These are phyloP conservation scores for Xenentodon cancila DNA, from an alignment of 2,797 vertebrate species.

Conservation along the genomic window DNA sequence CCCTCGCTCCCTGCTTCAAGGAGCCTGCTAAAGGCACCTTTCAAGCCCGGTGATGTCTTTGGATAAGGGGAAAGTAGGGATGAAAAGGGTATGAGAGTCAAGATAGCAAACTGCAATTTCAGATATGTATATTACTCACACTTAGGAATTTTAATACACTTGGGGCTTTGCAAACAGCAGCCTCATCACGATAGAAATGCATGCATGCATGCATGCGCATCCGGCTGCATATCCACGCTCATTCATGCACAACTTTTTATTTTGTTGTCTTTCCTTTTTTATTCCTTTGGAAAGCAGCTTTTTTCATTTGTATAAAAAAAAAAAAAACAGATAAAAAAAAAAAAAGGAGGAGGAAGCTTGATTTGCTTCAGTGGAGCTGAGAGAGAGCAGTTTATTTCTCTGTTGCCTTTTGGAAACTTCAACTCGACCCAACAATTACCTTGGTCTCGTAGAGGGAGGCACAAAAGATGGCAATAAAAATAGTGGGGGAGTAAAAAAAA, in stretches of 20 bases:
- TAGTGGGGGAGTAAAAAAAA: background rate
- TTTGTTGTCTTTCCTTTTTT: background rate
- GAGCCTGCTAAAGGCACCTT: conserved; percentile 89
- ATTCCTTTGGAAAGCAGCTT: conserved; percentile 15
- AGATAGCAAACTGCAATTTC: conserved; percentile 63
- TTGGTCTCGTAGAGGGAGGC: conserved; percentile 40
- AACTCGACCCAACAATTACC: conserved; percentile 67
- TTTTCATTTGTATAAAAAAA: conserved; percentile 1
- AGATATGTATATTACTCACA: conserved; percentile 66
- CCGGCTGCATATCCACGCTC: conserved; percentile 23
- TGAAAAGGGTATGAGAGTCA: conserved; percentile 39
- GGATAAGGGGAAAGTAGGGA: conserved; percentile 56
- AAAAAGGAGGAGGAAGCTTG: conserved; percentile 13
- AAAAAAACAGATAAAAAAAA: too few species aligned
- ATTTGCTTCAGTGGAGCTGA: conserved; percentile 40
- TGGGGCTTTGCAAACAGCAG: conserved; percentile 28
- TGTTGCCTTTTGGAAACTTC: conserved; percentile 46
- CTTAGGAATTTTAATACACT: conserved; percentile 45
- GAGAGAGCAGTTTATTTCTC: conserved; percentile 12
- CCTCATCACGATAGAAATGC: conserved; percentile 9
- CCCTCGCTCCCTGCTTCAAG: conserved; percentile 88
- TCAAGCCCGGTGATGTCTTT: conserved; percentile 81
- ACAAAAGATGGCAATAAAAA: conserved; percentile 17
- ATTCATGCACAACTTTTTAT: conserved; percentile 8
- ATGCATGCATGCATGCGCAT: conserved; percentile 10